A percentile compares a stretch with the other conserved stretches of the same genome.
Conservation (phyloP, 2,113 vertebrate species). For the Pionites leucogaster region DNA sequence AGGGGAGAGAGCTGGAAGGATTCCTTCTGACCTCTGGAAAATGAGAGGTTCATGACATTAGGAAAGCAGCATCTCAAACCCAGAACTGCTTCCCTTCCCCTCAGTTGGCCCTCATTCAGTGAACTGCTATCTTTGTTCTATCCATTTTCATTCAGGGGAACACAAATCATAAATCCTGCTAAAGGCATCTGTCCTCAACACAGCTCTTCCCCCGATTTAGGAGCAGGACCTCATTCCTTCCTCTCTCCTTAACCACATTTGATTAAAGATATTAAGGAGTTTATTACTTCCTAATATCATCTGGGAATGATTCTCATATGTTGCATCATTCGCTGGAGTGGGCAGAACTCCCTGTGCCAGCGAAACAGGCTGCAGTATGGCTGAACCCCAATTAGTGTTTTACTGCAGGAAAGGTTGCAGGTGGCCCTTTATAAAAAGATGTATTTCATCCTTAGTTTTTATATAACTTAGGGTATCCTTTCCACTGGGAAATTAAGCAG, state of each 20-base stretch:
- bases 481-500: slow-evolving; percentile 48
- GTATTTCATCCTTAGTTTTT: background rate
- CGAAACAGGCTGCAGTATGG: background rate
- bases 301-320: background rate
- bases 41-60: background rate
- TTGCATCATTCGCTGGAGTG: background rate
- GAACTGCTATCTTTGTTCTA: background rate
- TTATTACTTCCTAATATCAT: slow-evolving; percentile 10
- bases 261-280: background rate
- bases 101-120: background rate
- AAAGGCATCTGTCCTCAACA: background rate
- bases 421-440: background rate
- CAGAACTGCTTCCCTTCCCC: background rate
- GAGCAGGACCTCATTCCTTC: background rate
- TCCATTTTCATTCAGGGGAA: background rate
- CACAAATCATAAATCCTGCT: background rate
- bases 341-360: background rate
- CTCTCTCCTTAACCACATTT: background rate
- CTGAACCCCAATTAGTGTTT: background rate
- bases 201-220: background rate
- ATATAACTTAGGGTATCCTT: background rate
- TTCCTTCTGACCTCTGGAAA: background rate
- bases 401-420: background rate
- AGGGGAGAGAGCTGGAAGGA: background rate
- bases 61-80: background rate